Base-by-base conservation (phyloP, 2,888 invertebrate genomes). In the Amitus sp. region DNA sequence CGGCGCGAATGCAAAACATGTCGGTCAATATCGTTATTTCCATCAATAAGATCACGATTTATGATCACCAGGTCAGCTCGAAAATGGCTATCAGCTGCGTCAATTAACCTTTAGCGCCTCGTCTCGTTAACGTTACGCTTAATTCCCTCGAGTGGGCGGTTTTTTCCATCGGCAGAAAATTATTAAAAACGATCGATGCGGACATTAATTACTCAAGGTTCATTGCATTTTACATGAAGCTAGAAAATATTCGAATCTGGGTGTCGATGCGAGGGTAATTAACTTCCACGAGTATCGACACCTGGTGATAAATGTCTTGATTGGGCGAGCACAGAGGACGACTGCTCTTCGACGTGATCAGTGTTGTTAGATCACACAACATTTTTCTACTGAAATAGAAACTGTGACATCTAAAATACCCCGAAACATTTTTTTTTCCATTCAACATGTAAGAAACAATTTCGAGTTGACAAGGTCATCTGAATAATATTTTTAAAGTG, bases 61-160 rank as follows among this genome's bases (percentile, higher is more conserved):
- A 65, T 59, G 65, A 62, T 59, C 62, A 55, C 50, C 46, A 37
- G 65, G 65, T 65, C 65, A 65, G 53, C 54, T 58, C 53, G 65
- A 58, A 58, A 62, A 55, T 58, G 58, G 58, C 65, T 62, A 65
- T 65, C 65, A 62, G 58, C 61, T 46, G 46, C 55, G 40, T 57
- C 65, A 65, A 65, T 65, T 65, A 65, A 65, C 65, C 65, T 65
- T 65, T 62, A 50, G 58, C 65, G 65, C 61, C 58, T 55, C 52
- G 61, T 52, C 51, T 57, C 64, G 60, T 65, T 58, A 61, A 61
- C 61, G 65, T 65, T 65, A 52, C 48, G 58, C 51, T 65, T 61
- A 61, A 65, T 62, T 60, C 61, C 48, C 42, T n/a, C 28, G 42
- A 37, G 65, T 62, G 61, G 65, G 61, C 65, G 65, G 62, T 61